Evolutionary conservation across 2,797 vertebrate species (phyloP).

Genomic region (Anomalospiza imberbis): DNA sequence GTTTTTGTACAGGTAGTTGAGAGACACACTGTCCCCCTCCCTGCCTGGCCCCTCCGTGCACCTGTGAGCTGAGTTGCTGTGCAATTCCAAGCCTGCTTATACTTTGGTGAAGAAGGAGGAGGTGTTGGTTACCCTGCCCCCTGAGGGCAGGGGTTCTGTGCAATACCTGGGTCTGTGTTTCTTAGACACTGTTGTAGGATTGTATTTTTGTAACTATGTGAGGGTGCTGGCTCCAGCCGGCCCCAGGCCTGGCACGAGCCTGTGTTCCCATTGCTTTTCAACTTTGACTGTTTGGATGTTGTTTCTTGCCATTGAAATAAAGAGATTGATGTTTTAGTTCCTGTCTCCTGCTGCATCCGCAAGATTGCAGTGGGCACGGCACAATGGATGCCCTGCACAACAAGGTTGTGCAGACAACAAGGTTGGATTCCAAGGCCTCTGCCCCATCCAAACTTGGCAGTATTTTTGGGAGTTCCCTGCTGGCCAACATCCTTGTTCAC

Average conservation of each 20-base stretch:
- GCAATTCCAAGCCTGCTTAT: conserved; percentile 66
- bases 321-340: conserved; percentile 63
- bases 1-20: conserved; percentile 71
- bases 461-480: background rate
- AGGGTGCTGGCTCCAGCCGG: conserved; percentile 10
- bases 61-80: conserved; percentile 55
- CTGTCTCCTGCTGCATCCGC: background rate
- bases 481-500: rapidly evolving
- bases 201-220: conserved; percentile 64
- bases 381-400: background rate
- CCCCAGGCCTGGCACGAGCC: background rate
- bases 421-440: background rate
- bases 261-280: conserved; percentile 24
- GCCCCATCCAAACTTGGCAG: background rate
- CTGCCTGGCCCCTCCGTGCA: conserved; percentile 13
- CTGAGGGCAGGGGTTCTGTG: conserved; percentile 44
- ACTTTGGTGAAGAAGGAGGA: conserved; percentile 13
- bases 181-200: conserved; percentile 53
- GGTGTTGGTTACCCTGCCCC: background rate
- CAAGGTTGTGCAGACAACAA: too few relatives aligned
- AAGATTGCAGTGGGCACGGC: rapidly evolving
- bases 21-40: conserved; percentile 59
- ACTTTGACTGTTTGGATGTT: conserved; percentile 64
- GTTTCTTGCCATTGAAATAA: conserved; percentile 72
- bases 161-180: conserved; percentile 68